Conservation (phyloP, 1,140 invertebrate species). For the Drosophila jambulina region DNA sequence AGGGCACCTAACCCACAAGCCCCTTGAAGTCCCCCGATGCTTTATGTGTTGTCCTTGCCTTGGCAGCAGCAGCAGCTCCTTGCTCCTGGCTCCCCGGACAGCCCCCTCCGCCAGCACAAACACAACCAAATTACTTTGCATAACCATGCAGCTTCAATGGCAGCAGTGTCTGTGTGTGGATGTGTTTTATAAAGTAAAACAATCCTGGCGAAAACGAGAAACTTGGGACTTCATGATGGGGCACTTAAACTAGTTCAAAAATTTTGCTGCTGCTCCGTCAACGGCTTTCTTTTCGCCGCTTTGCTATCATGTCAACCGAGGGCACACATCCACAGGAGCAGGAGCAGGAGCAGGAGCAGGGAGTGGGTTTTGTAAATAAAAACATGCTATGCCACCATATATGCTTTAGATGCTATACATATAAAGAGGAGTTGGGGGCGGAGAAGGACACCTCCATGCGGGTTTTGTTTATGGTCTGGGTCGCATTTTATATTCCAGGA, state of each 20-base stretch:
- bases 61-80: slow-evolving; percentile 20
- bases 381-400: slow-evolving; percentile 51
- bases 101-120: slow-evolving; percentile 35
- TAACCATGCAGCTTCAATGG: slow-evolving; percentile 79
- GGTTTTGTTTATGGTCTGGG: slow-evolving; percentile 76
- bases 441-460: slow-evolving; percentile 27
- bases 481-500: slow-evolving; percentile 71
- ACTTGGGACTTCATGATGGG: slow-evolving; percentile 83
- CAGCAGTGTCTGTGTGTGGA: slow-evolving; percentile 21
- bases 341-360: background rate
- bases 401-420: slow-evolving; percentile 6
- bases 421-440: slow-evolving; percentile 4
- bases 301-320: slow-evolving; percentile 69
- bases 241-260: slow-evolving; percentile 84
- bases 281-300: slow-evolving; percentile 48
- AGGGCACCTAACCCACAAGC: slow-evolving; percentile 39
- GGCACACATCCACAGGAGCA: slow-evolving; percentile 36
- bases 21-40: slow-evolving; percentile 56
- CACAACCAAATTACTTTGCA: slow-evolving; percentile 83
- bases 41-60: slow-evolving; percentile 79
- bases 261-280: slow-evolving; percentile 63
- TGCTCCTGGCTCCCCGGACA: slow-evolving; percentile 15
- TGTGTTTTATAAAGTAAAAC: slow-evolving; percentile 81
- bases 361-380: slow-evolving; percentile 74
- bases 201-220: slow-evolving; percentile 84